Base-by-base conservation (phyloP, 2,797 vertebrate species). In the Borostomias antarcticus region DNA sequence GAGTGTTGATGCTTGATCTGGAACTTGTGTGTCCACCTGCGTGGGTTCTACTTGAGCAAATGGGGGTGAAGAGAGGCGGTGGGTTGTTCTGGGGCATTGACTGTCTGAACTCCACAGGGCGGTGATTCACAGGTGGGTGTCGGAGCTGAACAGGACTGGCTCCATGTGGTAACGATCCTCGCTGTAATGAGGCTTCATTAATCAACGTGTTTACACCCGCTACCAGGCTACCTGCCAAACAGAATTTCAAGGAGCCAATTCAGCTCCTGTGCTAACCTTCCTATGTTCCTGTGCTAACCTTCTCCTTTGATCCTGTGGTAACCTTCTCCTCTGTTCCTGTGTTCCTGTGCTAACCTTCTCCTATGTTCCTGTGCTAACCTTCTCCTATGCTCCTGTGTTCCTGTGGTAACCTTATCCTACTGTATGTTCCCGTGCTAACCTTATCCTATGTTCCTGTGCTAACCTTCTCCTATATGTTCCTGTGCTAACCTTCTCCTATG, bases 141-240 rank as follows among this genome's bases (percentile, higher is more conserved):
- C 33, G 19, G 13, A 47, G 48, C 26, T 62, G 51, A 25, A 30
- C 54, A 32, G 45, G 29, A 43, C 35, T 15, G 83, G 68, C 78
- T 84, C 83, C 79, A 82, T 83, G 79, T 88, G 82, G 85, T 87
- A 89, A 85, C 70, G 75, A 67, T 87, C 81, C 64, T 72, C 64
- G 69, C 78, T 71, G 80, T 73, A 84, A 78, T 81, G 82, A 84
- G 64, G 74, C 78, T 51, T 69, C 82, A 75, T 83, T 89, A 88
- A 86, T 89, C 79, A 81, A 15, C 40, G 15, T 71, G 52, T 78
- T 77, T 65, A 73, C 72, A 82, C 71, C 69, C 83, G 35, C 77
- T 77, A 25, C 30, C 64, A 77, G 73, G 54, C 75, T 72, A 48
- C 48, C 47, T 65, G 67, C 69, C 74, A 76, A 52, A 50, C 17